Evolutionary conservation across 2,113 vertebrate genomes (phyloP), one percentile per base, ranked within the genome.

Genomic region (Trochalopteron elliotii): DNA sequence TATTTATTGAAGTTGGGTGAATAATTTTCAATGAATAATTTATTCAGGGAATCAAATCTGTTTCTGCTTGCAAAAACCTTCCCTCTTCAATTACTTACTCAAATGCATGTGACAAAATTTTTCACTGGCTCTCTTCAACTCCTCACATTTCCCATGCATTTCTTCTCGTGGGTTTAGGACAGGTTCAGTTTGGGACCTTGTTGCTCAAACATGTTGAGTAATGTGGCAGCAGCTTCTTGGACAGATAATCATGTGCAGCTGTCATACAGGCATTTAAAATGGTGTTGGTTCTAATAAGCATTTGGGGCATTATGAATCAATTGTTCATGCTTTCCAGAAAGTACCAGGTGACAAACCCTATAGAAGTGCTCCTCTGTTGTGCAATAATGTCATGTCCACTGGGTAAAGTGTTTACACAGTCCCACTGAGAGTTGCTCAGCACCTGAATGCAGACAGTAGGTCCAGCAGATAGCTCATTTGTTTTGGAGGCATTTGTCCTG

Each of bases 11-110:
- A 82, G 21, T 50, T 81, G 64, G 53, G 33, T 65, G 76, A 93
- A 92, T 84, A 78, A 92, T 93, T 96, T 90, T 63, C 12, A 82
- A 35, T 71, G 16, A 94, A 86, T 80, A 67, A 93, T 92, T 92
- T 90, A 82, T 89, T 87, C 56, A 61, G 33, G 44, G 53, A 86
- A 89, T 90, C 49, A 75, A 90, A 59, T 40, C 30, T 56, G 82
- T 45, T 85, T 74, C 76, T 90, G 20, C 52, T 93, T 92, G 79
- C 68, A 90, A 68, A 90, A 88, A 64, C 67, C 39, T 86, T 25
- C 15, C 6, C 35, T 83, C 30, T 83, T 85, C 53, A 80, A 74
- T 81, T 81, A 67, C 40, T 83, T 86, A 64, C n/a, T 80, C 27
- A 92, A 83, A 71, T 33, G 13, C 4, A 2, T 19, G 9, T 47